Evolutionary conservation across 2,888 invertebrate genomes (phyloP).

Genomic region (Dysmachus trigonus): DNA sequence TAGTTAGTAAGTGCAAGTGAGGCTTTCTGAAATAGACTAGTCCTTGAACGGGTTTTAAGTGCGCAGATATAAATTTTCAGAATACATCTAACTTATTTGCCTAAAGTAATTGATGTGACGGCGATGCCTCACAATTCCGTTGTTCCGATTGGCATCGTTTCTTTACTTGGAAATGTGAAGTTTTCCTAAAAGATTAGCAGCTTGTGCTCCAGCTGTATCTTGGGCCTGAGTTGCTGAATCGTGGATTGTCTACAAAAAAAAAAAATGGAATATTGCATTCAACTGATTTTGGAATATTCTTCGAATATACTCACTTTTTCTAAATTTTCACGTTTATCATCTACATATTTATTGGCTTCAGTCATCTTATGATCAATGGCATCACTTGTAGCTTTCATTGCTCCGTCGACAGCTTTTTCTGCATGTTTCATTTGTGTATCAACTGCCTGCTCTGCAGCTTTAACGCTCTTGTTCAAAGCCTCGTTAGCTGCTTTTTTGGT

Average conservation of each 20-base stretch:
- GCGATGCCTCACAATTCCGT: neutral
- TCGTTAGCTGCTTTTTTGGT: slow-evolving; percentile 66
- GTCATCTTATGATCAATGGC: slow-evolving; percentile 71
- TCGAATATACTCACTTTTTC: slow-evolving; percentile 55
- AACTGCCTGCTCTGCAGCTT: slow-evolving; percentile 65
- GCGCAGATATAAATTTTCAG: slow-evolving; percentile 6
- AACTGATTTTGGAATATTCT: neutral
- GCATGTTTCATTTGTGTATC: slow-evolving; percentile 66
- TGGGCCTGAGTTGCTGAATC: slow-evolving; percentile 60
- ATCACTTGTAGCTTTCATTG: slow-evolving; percentile 68
- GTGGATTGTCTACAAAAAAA: slow-evolving; percentile 56
- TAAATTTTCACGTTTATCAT: slow-evolving; percentile 67
- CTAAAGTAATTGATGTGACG: slow-evolving; percentile 24
- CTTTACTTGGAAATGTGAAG: slow-evolving; percentile 57
- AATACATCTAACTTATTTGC: slow-evolving; percentile 22
- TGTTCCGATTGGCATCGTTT: neutral
- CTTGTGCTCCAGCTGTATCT: slow-evolving; percentile 59
- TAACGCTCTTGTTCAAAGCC: slow-evolving; percentile 65
- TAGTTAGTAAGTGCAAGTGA: slow-evolving; percentile 25
- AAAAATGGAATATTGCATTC: slow-evolving; percentile 39
- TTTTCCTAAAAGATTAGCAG: slow-evolving; percentile 62
- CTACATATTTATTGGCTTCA: slow-evolving; percentile 71
- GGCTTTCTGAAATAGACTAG: slow-evolving; percentile 20
- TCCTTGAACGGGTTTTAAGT: neutral
- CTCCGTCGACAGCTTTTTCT: slow-evolving; percentile 68